phyloP scores from a whole-genome alignment of 2,888 invertebrate genomes.

The Lathronympha strigana region DNA sequence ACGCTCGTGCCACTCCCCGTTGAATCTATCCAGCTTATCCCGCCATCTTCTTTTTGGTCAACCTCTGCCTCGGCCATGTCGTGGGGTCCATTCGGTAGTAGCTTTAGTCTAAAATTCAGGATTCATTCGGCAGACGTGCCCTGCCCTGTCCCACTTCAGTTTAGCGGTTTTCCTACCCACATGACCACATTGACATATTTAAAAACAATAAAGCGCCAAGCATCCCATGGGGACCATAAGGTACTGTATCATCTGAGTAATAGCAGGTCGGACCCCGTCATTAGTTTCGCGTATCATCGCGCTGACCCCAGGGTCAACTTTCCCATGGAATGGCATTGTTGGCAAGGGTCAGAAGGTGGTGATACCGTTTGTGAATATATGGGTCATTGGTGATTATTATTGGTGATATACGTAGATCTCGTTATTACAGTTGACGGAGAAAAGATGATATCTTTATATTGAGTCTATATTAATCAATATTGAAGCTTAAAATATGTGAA shows the following conservation, averaged over 20 bases:
- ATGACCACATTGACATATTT: neutral
- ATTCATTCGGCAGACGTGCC: too few species aligned
- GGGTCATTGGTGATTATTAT: conserved; percentile 16
- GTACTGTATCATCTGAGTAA: conserved; percentile 35
- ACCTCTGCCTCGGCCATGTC: too few species aligned
- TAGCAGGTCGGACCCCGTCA: conserved; percentile 26
- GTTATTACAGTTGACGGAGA: neutral
- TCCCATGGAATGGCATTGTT: conserved; percentile 37
- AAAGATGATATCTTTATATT: neutral
- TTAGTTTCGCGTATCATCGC: conserved; percentile 39
- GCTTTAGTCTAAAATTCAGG: too few species aligned
- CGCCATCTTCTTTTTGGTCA: too few species aligned
- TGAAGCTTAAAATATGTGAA: too few species aligned
- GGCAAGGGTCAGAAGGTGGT: conserved; percentile 33
- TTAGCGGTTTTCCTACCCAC: too few species aligned
- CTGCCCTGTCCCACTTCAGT: too few species aligned
- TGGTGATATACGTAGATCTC: neutral
- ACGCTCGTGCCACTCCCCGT: too few species aligned
- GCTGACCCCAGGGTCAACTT: conserved; percentile 35
- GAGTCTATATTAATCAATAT: neutral
- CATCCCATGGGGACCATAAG: neutral
- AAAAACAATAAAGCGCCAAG: conserved; percentile 1
- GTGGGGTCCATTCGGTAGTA: too few species aligned
- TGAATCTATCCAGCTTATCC: too few species aligned
- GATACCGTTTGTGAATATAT: conserved; percentile 20